These are phyloP conservation scores for Hirundo rustica DNA, from an alignment of 2,797 vertebrate species.

Conservation along the genomic window DNA sequence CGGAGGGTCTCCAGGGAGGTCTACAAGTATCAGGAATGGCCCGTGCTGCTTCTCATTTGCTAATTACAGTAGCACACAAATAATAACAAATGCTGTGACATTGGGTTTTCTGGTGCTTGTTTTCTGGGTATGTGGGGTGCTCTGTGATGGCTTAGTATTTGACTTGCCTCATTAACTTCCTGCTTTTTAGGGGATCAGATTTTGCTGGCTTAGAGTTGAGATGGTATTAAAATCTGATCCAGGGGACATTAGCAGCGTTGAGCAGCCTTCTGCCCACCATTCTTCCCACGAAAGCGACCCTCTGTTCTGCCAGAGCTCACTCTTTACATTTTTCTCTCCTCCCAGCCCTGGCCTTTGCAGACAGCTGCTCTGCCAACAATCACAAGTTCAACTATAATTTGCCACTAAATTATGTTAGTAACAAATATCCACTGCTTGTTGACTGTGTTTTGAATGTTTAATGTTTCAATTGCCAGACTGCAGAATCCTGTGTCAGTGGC, in stretches of 20 bases:
- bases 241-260: not conserved
- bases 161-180: not conserved
- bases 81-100: not conserved
- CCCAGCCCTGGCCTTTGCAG: not conserved
- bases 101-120: not conserved
- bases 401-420: not conserved
- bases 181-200: not conserved
- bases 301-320: not conserved
- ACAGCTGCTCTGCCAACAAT: not conserved
- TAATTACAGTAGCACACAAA: not conserved
- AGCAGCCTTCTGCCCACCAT: accelerated
- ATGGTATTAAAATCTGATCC: not conserved
- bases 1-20: slow-evolving; percentile 24
- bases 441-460: not conserved
- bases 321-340: not conserved
- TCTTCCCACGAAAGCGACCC: not conserved
- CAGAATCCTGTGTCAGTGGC: not conserved
- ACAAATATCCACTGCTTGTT: not conserved
- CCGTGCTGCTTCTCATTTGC: not conserved
- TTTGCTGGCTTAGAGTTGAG: not conserved
- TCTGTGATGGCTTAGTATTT: not conserved
- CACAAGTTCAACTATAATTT: not conserved
- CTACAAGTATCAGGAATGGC: not conserved
- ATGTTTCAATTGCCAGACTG: not conserved
- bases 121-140: not conserved